Conservation (phyloP, 2,113 vertebrate genomes). For the Colius striatus region DNA sequence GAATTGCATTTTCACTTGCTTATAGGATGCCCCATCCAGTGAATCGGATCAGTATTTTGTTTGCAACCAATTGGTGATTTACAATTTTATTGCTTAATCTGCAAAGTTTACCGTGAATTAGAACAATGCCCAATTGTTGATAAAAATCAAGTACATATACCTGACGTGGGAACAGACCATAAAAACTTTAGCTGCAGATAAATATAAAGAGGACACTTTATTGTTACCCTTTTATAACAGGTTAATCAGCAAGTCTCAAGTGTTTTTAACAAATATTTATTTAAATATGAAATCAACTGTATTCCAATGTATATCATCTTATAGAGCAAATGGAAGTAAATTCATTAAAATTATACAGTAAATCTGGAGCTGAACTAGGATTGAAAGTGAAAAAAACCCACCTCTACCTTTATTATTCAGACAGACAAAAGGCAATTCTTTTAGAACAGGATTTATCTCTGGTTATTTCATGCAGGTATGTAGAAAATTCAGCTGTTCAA, state of each 20-base stretch:
- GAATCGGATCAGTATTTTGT: background rate
- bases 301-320: background rate
- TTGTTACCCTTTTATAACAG: background rate
- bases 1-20: background rate
- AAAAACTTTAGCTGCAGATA: background rate
- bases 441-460: background rate
- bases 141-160: constrained; percentile 37
- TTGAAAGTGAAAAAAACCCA: background rate
- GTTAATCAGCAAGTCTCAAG: background rate
- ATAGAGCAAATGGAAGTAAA: background rate
- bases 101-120: background rate
- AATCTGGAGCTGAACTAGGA: background rate
- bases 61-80: background rate
- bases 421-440: constrained; percentile 40
- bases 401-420: background rate
- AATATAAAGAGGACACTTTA: background rate
- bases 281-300: background rate
- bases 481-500: constrained; percentile 32
- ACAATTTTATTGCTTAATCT: constrained; percentile 11
- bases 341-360: background rate
- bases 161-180: background rate
- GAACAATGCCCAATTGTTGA: constrained; percentile 44
- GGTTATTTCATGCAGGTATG: constrained; percentile 46
- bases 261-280: constrained; percentile 28
- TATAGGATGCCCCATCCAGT: background rate